Base-by-base conservation (phyloP, 2,113 vertebrate genomes). In the Myiozetetes cayanensis region DNA sequence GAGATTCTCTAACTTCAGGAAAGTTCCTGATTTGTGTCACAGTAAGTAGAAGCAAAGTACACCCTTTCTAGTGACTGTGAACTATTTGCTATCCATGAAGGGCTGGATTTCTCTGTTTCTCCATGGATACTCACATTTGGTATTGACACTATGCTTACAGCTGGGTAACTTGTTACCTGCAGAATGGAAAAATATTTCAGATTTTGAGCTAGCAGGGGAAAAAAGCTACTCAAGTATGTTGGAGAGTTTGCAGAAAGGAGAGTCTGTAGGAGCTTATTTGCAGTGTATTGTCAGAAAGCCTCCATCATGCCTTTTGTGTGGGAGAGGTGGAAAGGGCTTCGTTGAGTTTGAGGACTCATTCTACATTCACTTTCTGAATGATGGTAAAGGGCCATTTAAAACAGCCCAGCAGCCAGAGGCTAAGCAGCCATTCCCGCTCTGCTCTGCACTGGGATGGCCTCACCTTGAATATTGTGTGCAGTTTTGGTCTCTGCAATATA, bases 71-170 rank as follows among this genome's bases (percentile, higher is more conserved):
- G 23, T 0, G 2, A 65, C 18, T 8, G 10, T 24, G 28, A 74
- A 47, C 14, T 10, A 10, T 61, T 19, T 43, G 8, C 22, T 44
- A 1, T 33, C 21, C 1, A 0, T 18, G 33, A 76, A 73, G 49
- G 37, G 15, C 14, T 75, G 21, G 22, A 47, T 89, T 91, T 87
- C 53, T 76, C 21, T 9, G 28, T 62, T 87, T 87, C 74, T 73
- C 15, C 49, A 21, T 27, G 22, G 41, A 79, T 37, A 35, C 15
- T 62, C 0, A 0, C 11, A 20, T 27, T 77, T 53, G 23, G 23
- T 65, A 25, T 18, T 0, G 3, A 30, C 10, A 14, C 14, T n/a
- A 6, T 1, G 2, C 22, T 73, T 22, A 9, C 4, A 82, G 18
- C 21, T 58, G 37, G 20, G 17, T 66, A 58, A 62, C 22, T 61